These are phyloP conservation scores for Carposina sasakii DNA, from an alignment of 1,140 invertebrate genomes.

Conservation along the genomic window DNA sequence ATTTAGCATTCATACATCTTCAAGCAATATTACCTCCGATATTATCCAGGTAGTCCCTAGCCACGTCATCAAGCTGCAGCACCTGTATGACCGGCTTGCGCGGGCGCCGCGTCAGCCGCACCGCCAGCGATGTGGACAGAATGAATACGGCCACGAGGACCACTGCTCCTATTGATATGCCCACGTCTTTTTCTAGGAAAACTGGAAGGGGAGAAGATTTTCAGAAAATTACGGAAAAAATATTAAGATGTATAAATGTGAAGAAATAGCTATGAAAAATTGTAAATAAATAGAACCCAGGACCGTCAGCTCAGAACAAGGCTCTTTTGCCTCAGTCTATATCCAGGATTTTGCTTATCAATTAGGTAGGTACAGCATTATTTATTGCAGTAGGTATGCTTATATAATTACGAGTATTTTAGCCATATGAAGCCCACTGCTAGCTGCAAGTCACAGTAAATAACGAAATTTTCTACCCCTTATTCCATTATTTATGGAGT, in stretches of 20 bases:
- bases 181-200: conserved; percentile 53
- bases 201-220: conserved; percentile 36
- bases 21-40: conserved; percentile 37
- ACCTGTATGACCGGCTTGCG: conserved; percentile 56
- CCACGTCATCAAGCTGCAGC: conserved; percentile 53
- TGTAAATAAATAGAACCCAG: no score
- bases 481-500: no score
- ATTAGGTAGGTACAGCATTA: no score
- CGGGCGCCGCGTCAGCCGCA: conserved; percentile 39
- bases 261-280: not conserved
- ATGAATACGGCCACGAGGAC: conserved; percentile 48
- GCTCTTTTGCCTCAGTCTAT: no score
- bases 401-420: no score
- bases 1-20: not conserved
- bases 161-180: conserved; percentile 50
- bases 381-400: no score
- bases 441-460: no score
- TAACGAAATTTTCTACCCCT: no score
- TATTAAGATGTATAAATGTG: not conserved
- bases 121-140: conserved; percentile 36
- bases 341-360: no score
- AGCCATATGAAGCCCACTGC: no score
- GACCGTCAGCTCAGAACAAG: no score
- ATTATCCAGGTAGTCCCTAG: conserved; percentile 49
- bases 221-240: no score